Evolutionary conservation across 2,113 vertebrate species (phyloP).

Genomic region (Castor canadensis): DNA sequence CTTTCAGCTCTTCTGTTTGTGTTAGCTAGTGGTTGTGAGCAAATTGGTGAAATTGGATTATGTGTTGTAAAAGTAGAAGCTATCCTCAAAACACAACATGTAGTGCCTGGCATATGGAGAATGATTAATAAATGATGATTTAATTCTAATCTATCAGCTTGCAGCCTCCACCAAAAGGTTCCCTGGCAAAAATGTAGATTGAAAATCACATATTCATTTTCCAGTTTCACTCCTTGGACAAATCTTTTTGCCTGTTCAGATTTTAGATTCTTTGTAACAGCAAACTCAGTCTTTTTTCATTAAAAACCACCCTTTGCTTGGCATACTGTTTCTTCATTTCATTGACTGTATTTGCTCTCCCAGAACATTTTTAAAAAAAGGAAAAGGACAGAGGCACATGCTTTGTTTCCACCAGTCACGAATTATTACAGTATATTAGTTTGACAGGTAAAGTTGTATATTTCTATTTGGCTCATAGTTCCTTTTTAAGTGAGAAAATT

Average conservation of each 20-base stretch:
- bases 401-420: background rate
- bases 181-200: background rate
- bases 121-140: background rate
- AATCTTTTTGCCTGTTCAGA: background rate
- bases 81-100: background rate
- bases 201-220: background rate
- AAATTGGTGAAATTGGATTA: slow-evolving; percentile 3
- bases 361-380: background rate
- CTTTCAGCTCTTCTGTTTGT: background rate
- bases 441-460: background rate
- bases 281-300: background rate
- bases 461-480: background rate
- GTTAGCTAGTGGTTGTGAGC: background rate
- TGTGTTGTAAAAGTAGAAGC: background rate
- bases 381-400: background rate
- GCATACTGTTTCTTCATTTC: slow-evolving; percentile 3
- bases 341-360: background rate
- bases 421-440: background rate
- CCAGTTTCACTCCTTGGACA: background rate
- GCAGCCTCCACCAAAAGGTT: background rate
- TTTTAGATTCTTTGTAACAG: background rate
- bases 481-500: background rate
- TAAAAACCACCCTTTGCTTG: background rate
- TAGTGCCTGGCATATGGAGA: background rate
- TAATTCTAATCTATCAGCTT: background rate